Evolutionary conservation across 2,113 vertebrate species (phyloP).

Genomic region (Phyllostomus hastatus): DNA sequence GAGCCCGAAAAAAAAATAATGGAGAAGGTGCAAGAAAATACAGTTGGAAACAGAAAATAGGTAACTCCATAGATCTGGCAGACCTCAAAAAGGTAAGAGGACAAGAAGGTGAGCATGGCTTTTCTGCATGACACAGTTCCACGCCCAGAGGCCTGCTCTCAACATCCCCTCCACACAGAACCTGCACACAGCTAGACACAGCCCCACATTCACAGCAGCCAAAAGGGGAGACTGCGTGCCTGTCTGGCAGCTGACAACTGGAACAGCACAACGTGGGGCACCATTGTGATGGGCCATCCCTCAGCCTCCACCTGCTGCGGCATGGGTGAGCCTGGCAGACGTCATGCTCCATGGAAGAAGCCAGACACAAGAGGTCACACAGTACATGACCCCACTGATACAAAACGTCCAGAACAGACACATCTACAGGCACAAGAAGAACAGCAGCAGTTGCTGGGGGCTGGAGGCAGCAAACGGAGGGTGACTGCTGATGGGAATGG

Average conservation of each 20-base stretch:
- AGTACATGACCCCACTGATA: too few relatives aligned
- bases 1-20: background rate
- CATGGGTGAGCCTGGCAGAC: too few relatives aligned
- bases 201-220: background rate
- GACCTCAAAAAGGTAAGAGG: background rate
- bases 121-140: background rate
- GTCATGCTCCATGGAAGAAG: too few relatives aligned
- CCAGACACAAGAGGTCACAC: too few relatives aligned
- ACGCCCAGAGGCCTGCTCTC: background rate
- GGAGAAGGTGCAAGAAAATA: background rate
- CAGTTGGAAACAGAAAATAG: background rate
- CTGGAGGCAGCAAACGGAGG: background rate
- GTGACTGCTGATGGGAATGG: background rate
- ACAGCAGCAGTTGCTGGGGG: background rate
- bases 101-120: background rate
- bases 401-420: background rate
- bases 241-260: fast-evolving
- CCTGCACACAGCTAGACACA: background rate
- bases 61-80: background rate
- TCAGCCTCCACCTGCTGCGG: too few relatives aligned
- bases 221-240: background rate
- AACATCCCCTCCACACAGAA: background rate
- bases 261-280: too few relatives aligned
- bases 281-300: too few relatives aligned
- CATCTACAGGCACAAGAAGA: background rate